phyloP scores from a whole-genome alignment of 2,113 vertebrate genomes.

The Anhinga rufa region DNA sequence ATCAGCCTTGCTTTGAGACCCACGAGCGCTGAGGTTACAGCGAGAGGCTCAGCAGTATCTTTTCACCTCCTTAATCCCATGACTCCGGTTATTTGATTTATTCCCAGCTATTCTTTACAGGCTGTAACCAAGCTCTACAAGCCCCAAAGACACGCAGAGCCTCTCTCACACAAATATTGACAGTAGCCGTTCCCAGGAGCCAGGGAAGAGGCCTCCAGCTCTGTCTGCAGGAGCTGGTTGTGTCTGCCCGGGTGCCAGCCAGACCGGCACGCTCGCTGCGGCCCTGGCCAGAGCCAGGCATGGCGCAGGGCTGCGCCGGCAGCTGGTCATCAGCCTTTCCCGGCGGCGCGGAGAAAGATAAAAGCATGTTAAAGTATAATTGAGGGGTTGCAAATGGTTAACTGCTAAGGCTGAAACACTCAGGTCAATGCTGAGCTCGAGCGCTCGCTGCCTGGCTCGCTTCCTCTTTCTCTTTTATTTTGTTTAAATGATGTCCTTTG shows the following conservation, averaged over 20 bases:
- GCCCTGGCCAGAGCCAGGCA: background rate
- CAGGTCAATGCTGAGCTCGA: background rate
- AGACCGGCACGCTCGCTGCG: background rate
- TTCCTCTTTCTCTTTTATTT: background rate
- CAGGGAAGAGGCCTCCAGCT: background rate
- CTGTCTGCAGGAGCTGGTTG: background rate
- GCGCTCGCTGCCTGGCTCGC: background rate
- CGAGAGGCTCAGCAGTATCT: background rate
- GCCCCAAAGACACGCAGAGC: fast-evolving
- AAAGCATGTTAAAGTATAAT: fast-evolving
- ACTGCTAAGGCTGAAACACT: background rate
- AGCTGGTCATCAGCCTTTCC: background rate
- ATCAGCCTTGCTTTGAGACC: background rate
- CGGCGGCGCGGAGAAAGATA: fast-evolving
- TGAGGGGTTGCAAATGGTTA: background rate
- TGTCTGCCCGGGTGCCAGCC: background rate
- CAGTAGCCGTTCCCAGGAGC: background rate
- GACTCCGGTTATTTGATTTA: fast-evolving
- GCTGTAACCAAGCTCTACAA: background rate
- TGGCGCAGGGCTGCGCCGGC: background rate
- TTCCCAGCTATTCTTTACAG: background rate
- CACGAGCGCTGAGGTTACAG: fast-evolving
- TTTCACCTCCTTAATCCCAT: background rate
- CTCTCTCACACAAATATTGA: background rate
- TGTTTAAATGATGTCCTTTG: background rate